These are phyloP conservation scores for Actias luna DNA, from an alignment of 2,888 invertebrate species.

Conservation along the genomic window DNA sequence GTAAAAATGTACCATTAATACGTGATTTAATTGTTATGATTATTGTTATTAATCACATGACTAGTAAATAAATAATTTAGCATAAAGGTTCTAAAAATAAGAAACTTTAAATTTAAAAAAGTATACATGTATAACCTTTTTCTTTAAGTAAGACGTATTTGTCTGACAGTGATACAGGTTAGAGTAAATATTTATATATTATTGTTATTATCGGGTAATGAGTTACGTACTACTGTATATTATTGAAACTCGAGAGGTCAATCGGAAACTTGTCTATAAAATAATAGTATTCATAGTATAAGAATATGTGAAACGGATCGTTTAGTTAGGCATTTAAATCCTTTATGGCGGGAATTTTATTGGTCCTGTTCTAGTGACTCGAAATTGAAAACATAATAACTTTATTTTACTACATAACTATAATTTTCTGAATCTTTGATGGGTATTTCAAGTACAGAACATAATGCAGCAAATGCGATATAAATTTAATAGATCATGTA, in stretches of 20 bases:
- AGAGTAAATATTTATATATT: background rate
- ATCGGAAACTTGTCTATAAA: background rate
- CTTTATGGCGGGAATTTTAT: background rate
- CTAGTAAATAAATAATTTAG: background rate
- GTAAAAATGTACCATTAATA: background rate
- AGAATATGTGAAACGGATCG: background rate
- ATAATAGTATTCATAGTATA: background rate
- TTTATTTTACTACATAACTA: background rate
- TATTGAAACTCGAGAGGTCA: background rate
- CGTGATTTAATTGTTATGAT: background rate
- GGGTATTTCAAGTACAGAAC: too few relatives aligned
- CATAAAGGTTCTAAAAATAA: background rate
- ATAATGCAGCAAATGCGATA: too few relatives aligned
- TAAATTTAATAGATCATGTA: background rate
- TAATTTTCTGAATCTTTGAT: background rate
- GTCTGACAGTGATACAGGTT: background rate
- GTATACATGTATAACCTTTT: background rate
- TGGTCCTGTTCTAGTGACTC: background rate
- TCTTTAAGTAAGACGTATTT: background rate
- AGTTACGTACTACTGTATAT: background rate
- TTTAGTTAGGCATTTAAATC: background rate
- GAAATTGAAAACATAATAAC: background rate
- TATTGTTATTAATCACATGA: background rate
- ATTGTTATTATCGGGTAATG: background rate
- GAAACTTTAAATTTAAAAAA: background rate